Percentiles rank a stretch among this genome's conserved stretches.
Evolutionary conservation across 2,888 invertebrate genomes (phyloP).

Genomic region (Drosophila tanythrix): DNA sequence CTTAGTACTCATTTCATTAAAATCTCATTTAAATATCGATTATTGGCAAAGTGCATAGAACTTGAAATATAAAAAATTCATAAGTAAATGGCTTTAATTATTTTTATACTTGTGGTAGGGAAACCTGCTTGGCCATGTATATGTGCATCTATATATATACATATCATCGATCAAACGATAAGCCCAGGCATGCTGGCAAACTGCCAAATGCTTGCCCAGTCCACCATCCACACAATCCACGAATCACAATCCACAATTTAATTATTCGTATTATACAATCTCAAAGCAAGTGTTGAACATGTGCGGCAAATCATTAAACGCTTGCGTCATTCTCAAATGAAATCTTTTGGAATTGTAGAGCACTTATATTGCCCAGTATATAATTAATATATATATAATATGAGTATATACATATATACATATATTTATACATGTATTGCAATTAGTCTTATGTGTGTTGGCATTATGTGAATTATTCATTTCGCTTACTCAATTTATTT

Average conservation of each 20-base stretch:
- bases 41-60: slow-evolving; percentile 55
- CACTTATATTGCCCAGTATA: background rate
- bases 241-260: background rate
- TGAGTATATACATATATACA: background rate
- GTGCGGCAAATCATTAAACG: slow-evolving; percentile 30
- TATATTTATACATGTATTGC: background rate
- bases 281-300: slow-evolving; percentile 42
- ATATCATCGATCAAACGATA: slow-evolving; percentile 60
- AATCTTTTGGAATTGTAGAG: slow-evolving; percentile 5
- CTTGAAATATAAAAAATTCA: slow-evolving; percentile 40
- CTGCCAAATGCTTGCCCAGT: slow-evolving; percentile 20
- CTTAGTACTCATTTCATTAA: background rate
- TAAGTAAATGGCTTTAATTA: background rate
- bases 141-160: slow-evolving; percentile 13
- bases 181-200: slow-evolving; percentile 34
- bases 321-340: slow-evolving; percentile 40
- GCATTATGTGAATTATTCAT: background rate
- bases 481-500: background rate
- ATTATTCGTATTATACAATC: slow-evolving; percentile 4
- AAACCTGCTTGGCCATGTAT: slow-evolving; percentile 55
- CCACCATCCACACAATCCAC: slow-evolving; percentile 10
- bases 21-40: slow-evolving; percentile 52
- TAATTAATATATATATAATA: background rate
- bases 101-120: background rate
- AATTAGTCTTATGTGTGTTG: background rate